These are phyloP conservation scores for Centrocercus urophasianus DNA, from an alignment of 2,113 vertebrate genomes.

Conservation along the genomic window DNA sequence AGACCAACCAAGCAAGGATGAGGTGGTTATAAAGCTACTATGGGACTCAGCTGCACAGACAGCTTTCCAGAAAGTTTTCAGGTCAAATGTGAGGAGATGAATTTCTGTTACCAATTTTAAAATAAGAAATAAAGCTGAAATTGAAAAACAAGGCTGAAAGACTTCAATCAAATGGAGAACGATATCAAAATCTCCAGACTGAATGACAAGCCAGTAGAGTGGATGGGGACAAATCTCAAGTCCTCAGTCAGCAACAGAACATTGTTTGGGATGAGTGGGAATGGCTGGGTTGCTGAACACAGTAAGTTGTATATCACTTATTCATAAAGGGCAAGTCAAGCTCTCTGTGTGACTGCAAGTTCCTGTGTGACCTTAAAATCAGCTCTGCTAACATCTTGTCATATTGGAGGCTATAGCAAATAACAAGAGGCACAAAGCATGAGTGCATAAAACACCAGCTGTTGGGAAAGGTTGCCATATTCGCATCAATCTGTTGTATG, in stretches of 20 bases:
- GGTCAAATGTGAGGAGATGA: neutral
- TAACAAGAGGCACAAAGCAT: neutral
- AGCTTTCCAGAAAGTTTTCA: neutral
- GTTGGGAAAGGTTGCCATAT: neutral
- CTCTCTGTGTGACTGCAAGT: neutral
- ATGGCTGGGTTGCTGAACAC: neutral
- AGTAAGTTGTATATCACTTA: neutral
- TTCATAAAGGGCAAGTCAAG: neutral
- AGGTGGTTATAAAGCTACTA: neutral
- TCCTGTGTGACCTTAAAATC: neutral
- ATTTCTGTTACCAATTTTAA: neutral
- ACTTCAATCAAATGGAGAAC: neutral
- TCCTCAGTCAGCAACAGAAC: neutral
- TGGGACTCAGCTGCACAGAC: neutral
- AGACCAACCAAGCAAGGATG: neutral
- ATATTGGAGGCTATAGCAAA: neutral
- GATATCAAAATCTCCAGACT: neutral
- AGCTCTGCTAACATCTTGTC: neutral
- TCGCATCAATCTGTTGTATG: neutral
- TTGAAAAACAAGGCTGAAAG: neutral
- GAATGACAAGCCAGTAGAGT: neutral
- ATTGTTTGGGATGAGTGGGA: neutral
- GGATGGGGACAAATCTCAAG: neutral
- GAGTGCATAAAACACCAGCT: neutral
- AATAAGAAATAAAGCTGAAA: neutral